Percentiles rank a stretch among this genome's conserved stretches.
Conservation (phyloP, 2,113 vertebrate species). For the Chrysemys picta region DNA sequence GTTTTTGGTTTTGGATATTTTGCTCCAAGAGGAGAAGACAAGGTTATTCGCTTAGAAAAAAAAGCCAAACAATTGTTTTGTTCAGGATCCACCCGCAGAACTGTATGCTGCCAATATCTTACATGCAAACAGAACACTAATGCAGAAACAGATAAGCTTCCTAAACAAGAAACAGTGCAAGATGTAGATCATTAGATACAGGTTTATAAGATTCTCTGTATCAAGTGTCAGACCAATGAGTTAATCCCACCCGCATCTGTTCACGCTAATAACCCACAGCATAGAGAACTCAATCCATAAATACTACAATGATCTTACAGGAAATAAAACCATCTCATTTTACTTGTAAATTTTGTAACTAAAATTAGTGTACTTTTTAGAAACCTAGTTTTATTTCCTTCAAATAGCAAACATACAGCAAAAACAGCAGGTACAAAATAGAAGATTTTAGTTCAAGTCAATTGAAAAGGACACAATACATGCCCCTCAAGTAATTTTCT, state of each 20-base stretch:
- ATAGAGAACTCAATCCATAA: neutral
- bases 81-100: neutral
- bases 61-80: no score
- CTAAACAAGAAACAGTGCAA: neutral
- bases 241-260: rapidly evolving
- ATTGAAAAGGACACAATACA: neutral
- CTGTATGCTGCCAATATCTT: neutral
- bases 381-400: neutral
- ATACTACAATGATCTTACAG: neutral
- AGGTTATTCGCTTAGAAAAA: neutral
- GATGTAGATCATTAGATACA: neutral
- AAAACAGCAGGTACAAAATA: neutral
- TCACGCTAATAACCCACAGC: neutral
- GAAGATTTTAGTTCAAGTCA: neutral
- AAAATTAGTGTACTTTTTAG: neutral
- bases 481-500: neutral
- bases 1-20: neutral
- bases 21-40: neutral
- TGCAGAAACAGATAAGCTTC: neutral
- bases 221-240: neutral
- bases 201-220: neutral
- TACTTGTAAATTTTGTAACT: neutral
- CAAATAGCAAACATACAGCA: neutral
- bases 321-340: neutral
- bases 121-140: rapidly evolving